Base-by-base conservation (phyloP, 2,888 invertebrate genomes). In the Syrphus vitripennis region DNA sequence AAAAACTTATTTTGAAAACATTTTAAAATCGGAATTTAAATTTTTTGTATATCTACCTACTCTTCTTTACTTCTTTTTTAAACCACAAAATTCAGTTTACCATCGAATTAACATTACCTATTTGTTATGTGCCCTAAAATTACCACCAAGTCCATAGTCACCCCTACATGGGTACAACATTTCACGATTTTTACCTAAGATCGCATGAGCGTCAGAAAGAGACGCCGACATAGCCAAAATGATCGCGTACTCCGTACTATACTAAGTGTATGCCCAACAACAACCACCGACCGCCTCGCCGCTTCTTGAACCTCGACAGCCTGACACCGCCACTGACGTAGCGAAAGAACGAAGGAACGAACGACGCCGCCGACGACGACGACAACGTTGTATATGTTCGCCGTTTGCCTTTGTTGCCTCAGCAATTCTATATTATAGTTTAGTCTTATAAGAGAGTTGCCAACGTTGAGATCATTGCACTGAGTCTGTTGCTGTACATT, bases 381-480 rank as follows among this genome's bases (percentile, higher is more conserved):
- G 26, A 26, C 40, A n/a, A n/a, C 34, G 34, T 34, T 12, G 31
- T 9, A 7, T 9, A 14, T 26, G 24, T 24, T 24, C 24, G 61
- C 14, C 57, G 45, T 45, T 80, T 76, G 83, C 81, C 89, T 90
- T 90, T 89, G 90, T 89, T 88, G 87, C 89, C 88, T 87, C 75
- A 89, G 83, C 88, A 88, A 87, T 89, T 89, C 87, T 80, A 89
- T 89, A 90, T 89, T 88, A 87, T 90, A 90, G 90, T 90, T 90
- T 90, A 91, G 90, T 91, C 91, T 91, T 90, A 90, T 90, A 90
- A 91, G 91, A 91, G 91, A 90, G 88, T 88, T 88, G 90, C 88
- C 89, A 88, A 88, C 88, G 89, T 90, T 88, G 88, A 89, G 90
- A 90, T 89, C 88, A 89, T 88, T 82, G 77, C 70, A 78, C 77